These are phyloP conservation scores for Brachionus sp. DNA, from an alignment of 1,140 invertebrate genomes.

Conservation along the genomic window DNA sequence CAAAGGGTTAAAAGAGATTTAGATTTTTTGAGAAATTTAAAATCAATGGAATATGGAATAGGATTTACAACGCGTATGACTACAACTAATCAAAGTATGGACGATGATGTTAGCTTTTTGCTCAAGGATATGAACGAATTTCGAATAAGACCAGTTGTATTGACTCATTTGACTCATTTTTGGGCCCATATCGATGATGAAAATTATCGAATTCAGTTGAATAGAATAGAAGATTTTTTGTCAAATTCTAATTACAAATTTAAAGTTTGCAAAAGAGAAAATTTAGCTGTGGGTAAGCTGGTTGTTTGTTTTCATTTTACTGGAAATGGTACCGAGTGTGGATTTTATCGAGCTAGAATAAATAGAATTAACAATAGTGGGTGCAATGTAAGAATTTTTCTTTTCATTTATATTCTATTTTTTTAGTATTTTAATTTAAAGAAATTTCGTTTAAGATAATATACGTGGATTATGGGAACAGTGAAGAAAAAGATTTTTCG, in stretches of 20 bases:
- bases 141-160: neutral
- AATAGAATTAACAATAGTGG: neutral
- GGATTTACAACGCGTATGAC: neutral
- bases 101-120: constrained; percentile 1
- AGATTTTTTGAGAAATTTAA: neutral
- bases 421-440: neutral
- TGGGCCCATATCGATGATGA: constrained; percentile 39
- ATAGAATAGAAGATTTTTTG: neutral
- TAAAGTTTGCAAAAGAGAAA: neutral
- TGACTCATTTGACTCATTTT: constrained; percentile 23
- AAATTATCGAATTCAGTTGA: neutral
- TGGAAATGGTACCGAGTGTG: constrained; percentile 7
- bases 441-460: neutral
- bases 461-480: constrained; percentile 31
- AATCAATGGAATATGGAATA: neutral
- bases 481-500: constrained; percentile 18
- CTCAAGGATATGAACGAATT: constrained; percentile 3
- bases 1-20: neutral
- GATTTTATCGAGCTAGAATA: constrained; percentile 22
- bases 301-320: constrained; percentile 35
- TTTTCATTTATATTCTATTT: neutral
- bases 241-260: neutral
- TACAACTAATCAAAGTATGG: neutral
- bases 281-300: neutral
- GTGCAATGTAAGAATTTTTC: neutral